A percentile compares a stretch with the other conserved stretches of the same genome.
Conservation (phyloP, 1,140 invertebrate genomes). For the Antheraea pernyi region DNA sequence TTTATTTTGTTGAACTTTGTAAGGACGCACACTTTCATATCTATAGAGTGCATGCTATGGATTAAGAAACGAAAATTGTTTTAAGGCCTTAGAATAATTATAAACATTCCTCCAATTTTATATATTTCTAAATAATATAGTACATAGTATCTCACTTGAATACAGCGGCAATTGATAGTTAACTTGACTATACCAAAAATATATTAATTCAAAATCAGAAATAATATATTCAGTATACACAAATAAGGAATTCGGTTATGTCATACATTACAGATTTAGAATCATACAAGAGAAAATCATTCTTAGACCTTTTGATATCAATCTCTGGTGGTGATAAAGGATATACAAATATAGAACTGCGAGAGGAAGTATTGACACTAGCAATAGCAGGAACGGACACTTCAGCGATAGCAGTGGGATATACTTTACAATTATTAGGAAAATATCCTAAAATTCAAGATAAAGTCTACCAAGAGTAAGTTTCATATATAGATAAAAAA, state of each 20-base stretch:
- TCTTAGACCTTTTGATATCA: slow-evolving; percentile 48
- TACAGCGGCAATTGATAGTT: no score
- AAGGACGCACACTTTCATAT: no score
- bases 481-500: slow-evolving; percentile 8
- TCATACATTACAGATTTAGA: slow-evolving; percentile 35
- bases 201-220: background rate
- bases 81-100: no score
- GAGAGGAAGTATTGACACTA: slow-evolving; percentile 50
- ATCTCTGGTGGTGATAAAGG: slow-evolving; percentile 51
- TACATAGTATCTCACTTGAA: no score
- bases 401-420: slow-evolving; percentile 38
- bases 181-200: background rate
- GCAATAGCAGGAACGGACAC: slow-evolving; percentile 52
- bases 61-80: no score
- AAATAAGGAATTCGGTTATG: no score
- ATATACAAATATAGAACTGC: slow-evolving; percentile 44
- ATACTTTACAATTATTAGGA: slow-evolving; percentile 39
- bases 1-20: no score
- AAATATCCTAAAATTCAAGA: slow-evolving; percentile 53
- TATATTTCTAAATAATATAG: no score
- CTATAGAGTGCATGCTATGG: no score
- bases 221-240: no score
- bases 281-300: slow-evolving; percentile 35
- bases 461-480: slow-evolving; percentile 58
- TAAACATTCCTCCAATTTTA: no score